Base-by-base conservation (phyloP, 2,797 vertebrate genomes). In the Pagetopsis macropterus region DNA sequence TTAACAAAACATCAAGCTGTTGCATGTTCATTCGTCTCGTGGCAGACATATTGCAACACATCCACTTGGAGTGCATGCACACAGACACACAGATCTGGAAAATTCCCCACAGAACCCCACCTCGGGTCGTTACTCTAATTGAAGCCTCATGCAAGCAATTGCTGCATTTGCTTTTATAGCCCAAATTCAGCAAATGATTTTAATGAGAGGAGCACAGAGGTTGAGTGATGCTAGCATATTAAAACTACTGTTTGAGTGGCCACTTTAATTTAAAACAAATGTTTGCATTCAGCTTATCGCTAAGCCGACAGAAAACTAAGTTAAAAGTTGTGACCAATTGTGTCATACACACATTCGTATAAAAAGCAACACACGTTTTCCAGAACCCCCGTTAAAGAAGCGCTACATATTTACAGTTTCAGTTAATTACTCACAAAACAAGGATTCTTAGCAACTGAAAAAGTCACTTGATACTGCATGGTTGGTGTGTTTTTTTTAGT, bases 121-220 rank as follows among this genome's bases (percentile, higher is more conserved):
- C 72, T 83, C 52, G 5, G 9, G 72, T 85, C 72, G 76, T 86
- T 78, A 84, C 82, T 73, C 52, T 92, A 93, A 93, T 90, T 89
- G 84, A 89, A 92, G 78, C 92, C 90, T 90, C 79, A 88, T 92
- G 93, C 83, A 81, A 83, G 85, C 84, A 89, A 90, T 91, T 90
- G 84, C 89, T 81, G 89, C 78, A 84, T 92, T 92, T 92, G 83
- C 87, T 90, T 93, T 92, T 92, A 93, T 73, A 72, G 85, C 83
- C 85, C 75, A 84, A 89, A 93, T 92, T 90, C 79, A 89, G 93
- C 88, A 92, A 92, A 93, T 91, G 64, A 89, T 91, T 92, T 92
- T 90, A 92, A 93, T 92, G 88, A 89, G 82, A 84, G 73, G 74
- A 76, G 59, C 61, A 66, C 81, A 86, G 65, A 83, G 61, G 78